Percentiles rank a stretch among this genome's conserved stretches.
Conservation (phyloP, 2,113 vertebrate genomes). For the Indri indri region DNA sequence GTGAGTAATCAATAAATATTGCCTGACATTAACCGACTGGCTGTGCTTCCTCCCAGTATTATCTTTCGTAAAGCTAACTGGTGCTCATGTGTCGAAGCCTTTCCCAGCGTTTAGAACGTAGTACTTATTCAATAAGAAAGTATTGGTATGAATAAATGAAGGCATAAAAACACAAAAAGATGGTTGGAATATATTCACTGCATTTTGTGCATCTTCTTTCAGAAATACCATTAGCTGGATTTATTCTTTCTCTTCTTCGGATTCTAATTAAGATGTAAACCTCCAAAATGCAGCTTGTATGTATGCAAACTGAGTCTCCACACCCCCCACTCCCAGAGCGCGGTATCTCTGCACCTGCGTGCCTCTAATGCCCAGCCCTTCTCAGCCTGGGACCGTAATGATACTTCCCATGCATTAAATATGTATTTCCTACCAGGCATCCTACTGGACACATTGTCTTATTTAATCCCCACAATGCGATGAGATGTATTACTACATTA, state of each 20-base stretch:
- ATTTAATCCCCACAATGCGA: neutral
- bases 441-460: neutral
- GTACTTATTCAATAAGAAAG: neutral
- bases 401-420: neutral
- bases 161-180: neutral
- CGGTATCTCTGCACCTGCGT: neutral
- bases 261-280: neutral
- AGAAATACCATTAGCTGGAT: neutral
- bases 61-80: neutral
- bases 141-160: neutral
- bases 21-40: neutral
- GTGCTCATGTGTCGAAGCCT: neutral
- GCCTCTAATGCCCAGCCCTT: neutral
- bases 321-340: neutral
- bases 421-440: neutral
- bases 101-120: neutral
- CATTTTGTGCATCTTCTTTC: neutral
- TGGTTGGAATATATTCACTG: neutral
- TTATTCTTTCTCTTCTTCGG: neutral
- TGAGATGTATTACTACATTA: neutral
- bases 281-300: neutral
- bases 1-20: constrained; percentile 24
- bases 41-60: neutral
- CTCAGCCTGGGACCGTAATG: neutral
- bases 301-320: neutral